phyloP scores from a whole-genome alignment of 2,888 invertebrate genomes.

The Thecophora atra region DNA sequence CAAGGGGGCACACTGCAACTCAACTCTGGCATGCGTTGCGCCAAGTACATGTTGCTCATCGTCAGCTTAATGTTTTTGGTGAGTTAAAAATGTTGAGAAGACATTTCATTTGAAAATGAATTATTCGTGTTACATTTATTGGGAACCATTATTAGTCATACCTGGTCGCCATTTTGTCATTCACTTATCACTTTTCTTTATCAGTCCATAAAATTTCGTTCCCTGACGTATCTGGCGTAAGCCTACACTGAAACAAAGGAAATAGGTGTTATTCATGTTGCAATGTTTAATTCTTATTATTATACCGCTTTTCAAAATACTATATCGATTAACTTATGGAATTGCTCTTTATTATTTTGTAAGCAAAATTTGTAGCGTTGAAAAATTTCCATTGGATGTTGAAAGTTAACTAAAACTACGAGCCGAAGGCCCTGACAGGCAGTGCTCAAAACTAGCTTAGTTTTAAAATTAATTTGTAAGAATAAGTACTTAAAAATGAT shows the following conservation, averaged over 20 bases:
- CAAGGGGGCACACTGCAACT: constrained; percentile 61
- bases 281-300: no score
- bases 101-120: background rate
- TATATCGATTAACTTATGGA: no score
- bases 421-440: no score
- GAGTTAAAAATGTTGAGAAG: constrained; percentile 64
- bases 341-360: no score
- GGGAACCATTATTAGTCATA: constrained; percentile 7
- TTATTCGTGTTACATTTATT: background rate
- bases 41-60: constrained; percentile 79
- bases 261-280: no score
- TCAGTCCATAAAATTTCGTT: constrained; percentile 2
- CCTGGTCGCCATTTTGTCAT: constrained; percentile 36
- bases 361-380: no score
- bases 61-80: constrained; percentile 83
- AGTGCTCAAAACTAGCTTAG: no score
- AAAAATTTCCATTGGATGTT: no score
- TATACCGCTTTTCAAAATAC: no score
- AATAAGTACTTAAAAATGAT: no score
- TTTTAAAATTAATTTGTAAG: no score
- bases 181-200: constrained; percentile 16
- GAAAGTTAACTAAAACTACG: no score
- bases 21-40: constrained; percentile 77
- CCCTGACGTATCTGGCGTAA: background rate
- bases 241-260: background rate